A percentile compares a stretch with the other conserved stretches of the same genome.
phyloP scores from a whole-genome alignment of 2,797 vertebrate species.

The Pyrrhura leucotis region DNA sequence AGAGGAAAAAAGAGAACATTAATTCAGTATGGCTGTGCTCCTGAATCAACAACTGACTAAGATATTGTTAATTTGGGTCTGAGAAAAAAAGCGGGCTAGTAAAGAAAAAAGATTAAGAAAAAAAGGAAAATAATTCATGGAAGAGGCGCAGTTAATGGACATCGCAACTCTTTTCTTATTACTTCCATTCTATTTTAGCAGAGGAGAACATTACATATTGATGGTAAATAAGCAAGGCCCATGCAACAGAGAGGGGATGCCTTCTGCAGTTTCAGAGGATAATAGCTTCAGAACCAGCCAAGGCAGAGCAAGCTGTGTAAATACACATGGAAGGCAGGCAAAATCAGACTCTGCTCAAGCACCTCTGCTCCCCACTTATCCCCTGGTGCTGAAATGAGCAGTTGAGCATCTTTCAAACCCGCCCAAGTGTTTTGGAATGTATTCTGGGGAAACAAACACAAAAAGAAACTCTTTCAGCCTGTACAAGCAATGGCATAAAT shows the following conservation, averaged over 20 bases:
- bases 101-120: neutral
- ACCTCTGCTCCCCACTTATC: neutral
- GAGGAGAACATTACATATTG: neutral
- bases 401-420: neutral
- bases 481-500: neutral
- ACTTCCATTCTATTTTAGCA: neutral
- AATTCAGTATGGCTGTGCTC: neutral
- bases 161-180: neutral
- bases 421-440: neutral
- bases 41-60: neutral
- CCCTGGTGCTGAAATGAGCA: neutral
- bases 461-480: neutral
- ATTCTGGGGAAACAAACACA: neutral
- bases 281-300: neutral
- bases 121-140: neutral
- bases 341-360: neutral
- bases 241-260: neutral
- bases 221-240: neutral
- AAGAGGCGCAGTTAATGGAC: neutral
- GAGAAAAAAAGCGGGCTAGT: neutral
- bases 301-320: neutral
- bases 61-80: neutral
- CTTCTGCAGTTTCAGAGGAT: neutral
- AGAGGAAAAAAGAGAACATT: neutral
- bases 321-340: neutral